These are phyloP conservation scores for Numenius phaeopus DNA, from an alignment of 2,797 vertebrate genomes.

Conservation along the genomic window DNA sequence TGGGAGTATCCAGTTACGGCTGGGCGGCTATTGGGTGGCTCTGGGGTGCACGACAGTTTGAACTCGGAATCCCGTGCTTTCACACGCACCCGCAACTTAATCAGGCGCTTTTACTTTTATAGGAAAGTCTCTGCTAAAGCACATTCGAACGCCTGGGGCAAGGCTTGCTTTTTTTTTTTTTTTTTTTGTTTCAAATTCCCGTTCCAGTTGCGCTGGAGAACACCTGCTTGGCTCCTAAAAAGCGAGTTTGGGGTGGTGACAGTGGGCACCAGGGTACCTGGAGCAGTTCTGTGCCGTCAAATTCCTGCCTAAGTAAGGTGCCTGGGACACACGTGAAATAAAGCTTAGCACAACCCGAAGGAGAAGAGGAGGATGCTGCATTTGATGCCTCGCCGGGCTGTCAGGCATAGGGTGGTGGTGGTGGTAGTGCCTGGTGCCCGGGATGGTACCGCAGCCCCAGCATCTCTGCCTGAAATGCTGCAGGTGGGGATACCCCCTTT, in stretches of 20 bases:
- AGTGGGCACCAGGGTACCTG: background rate
- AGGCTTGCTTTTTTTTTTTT: background rate
- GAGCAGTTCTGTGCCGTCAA: background rate
- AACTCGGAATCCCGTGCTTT: background rate
- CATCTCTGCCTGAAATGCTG: background rate
- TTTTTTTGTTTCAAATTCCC: background rate
- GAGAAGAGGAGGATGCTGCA: background rate
- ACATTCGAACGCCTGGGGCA: background rate
- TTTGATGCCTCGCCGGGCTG: background rate
- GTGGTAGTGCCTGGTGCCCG: background rate
- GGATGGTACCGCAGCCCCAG: accelerated
- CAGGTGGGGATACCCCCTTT: background rate
- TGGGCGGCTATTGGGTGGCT: conserved; percentile 21
- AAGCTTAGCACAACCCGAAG: background rate
- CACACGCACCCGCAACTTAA: background rate
- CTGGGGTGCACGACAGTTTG: conserved; percentile 25
- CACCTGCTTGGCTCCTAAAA: background rate
- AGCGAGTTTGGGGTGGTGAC: background rate
- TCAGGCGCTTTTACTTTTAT: background rate
- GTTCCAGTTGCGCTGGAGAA: background rate
- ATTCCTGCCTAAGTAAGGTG: background rate
- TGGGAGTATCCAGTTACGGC: conserved; percentile 72
- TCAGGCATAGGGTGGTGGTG: background rate
- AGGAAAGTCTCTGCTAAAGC: conserved; percentile 1
- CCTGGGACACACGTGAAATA: background rate